phyloP scores from a whole-genome alignment of 2,113 vertebrate genomes.

The Dasyornis broadbenti region DNA sequence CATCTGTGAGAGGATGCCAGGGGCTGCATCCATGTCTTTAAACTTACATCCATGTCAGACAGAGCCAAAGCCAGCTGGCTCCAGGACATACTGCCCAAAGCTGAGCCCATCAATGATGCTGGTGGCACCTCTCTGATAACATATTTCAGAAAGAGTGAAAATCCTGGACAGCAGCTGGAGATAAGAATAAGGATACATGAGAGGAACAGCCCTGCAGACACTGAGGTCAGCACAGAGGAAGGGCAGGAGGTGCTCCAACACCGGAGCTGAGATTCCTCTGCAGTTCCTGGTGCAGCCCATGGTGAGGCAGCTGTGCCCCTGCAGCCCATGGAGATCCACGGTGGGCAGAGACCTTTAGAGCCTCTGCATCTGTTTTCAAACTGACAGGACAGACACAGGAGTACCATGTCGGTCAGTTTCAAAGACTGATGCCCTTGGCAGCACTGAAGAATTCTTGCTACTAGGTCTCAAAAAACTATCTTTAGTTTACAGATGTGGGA shows the following conservation, averaged over 20 bases:
- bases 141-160: neutral
- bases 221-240: neutral
- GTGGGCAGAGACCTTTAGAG: neutral
- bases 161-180: neutral
- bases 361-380: neutral
- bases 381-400: neutral
- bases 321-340: accelerated
- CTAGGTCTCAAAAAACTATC: neutral
- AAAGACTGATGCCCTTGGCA: neutral
- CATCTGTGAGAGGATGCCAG: neutral
- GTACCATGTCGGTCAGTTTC: neutral
- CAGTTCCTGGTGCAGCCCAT: neutral
- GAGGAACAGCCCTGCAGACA: neutral
- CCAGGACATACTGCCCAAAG: neutral
- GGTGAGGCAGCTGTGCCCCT: neutral
- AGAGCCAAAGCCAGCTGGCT: neutral
- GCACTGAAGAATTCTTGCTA: neutral
- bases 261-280: neutral
- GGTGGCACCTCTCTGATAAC: neutral
- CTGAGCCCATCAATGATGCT: neutral
- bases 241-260: neutral
- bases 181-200: neutral
- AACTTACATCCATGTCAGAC: neutral
- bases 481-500: neutral
- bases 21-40: neutral